Conservation (phyloP, 37 sponge, comb jelly and placozoan species). For the Ephydatia muelleri region DNA sequence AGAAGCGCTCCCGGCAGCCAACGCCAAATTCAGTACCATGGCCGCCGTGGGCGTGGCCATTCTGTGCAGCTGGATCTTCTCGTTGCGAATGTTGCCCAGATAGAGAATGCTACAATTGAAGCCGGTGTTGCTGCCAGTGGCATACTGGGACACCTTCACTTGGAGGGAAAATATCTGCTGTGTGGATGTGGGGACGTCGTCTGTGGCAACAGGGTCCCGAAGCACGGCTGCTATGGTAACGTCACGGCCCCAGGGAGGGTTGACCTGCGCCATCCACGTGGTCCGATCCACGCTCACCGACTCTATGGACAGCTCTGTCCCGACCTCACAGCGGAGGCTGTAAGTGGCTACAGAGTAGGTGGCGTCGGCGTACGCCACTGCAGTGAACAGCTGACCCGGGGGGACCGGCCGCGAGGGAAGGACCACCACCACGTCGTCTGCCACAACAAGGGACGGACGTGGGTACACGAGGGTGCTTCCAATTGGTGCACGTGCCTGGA, state of each 20-base stretch:
- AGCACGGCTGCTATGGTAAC: conserved; percentile 54
- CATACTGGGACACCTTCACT: conserved; percentile 27
- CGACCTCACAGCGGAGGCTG: conserved; percentile 47
- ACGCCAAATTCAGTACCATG: conserved; percentile 7
- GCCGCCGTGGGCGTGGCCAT: conserved; percentile 27
- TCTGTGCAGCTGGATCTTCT: conserved; percentile 56
- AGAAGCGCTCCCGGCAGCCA: conserved; percentile 4
- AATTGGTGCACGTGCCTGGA: conserved; percentile 22
- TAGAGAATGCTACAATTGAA: conserved; percentile 53
- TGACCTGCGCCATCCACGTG: conserved; percentile 51
- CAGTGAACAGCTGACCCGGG: conserved; percentile 40
- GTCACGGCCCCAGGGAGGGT: conserved; percentile 6
- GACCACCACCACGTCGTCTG: conserved; percentile 41
- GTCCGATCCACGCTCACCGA: conserved; percentile 26
- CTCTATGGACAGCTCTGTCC: conserved; percentile 27
- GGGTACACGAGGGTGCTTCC: conserved; percentile 35
- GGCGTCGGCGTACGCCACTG: conserved; percentile 53
- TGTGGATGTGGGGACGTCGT: not conserved
- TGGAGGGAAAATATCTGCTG: conserved; percentile 48
- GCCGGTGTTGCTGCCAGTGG: not conserved
- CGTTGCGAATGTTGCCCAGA: conserved; percentile 65
- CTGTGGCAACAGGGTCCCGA: conserved; percentile 42
- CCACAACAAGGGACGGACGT: not conserved
- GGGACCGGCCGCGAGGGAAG: conserved; percentile 50
- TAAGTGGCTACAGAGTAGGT: conserved; percentile 62